Conservation (phyloP, 92 coral and sea anemone genomes). For the Hydrozoanthus gracilis region DNA sequence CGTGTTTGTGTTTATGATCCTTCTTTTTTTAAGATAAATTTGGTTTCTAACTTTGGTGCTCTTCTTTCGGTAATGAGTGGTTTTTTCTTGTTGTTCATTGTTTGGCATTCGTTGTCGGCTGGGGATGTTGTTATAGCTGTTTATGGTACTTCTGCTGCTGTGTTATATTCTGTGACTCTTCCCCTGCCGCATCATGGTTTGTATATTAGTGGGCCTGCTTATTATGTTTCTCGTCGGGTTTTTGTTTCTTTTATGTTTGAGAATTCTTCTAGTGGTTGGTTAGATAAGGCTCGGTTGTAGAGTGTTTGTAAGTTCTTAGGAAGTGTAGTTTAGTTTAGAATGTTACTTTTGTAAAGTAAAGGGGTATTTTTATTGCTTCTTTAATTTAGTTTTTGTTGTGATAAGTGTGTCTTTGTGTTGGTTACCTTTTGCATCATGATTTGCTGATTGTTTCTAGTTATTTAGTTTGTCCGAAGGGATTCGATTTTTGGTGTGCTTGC, state of each 20-base stretch:
- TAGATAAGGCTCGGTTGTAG: neutral
- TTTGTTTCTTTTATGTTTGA: no score
- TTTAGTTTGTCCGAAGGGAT: slow-evolving; percentile 1
- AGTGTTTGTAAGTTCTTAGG: neutral
- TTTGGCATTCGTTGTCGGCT: neutral
- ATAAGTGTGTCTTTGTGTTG: neutral
- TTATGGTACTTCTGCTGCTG: neutral
- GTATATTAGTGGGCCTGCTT: neutral
- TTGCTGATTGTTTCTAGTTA: neutral
- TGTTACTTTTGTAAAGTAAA: slow-evolving; percentile 18
- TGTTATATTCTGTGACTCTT: neutral
- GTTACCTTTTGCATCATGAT: slow-evolving; percentile 23
- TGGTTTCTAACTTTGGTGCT: neutral
- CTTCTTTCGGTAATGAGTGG: neutral
- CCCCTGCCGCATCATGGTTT: slow-evolving; percentile 11
- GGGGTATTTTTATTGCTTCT: slow-evolving; percentile 15
- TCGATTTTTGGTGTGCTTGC: slow-evolving; percentile 4
- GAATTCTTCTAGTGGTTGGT: no score
- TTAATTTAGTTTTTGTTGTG: neutral
- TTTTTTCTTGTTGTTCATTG: neutral
- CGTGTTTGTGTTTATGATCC: slow-evolving; percentile 5
- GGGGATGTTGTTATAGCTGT: neutral
- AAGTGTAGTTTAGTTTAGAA: neutral
- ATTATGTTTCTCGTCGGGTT: no score
- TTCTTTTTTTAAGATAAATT: neutral